Conservation (phyloP, 2,797 vertebrate species). For the Eleutherodactylus coqui region DNA sequence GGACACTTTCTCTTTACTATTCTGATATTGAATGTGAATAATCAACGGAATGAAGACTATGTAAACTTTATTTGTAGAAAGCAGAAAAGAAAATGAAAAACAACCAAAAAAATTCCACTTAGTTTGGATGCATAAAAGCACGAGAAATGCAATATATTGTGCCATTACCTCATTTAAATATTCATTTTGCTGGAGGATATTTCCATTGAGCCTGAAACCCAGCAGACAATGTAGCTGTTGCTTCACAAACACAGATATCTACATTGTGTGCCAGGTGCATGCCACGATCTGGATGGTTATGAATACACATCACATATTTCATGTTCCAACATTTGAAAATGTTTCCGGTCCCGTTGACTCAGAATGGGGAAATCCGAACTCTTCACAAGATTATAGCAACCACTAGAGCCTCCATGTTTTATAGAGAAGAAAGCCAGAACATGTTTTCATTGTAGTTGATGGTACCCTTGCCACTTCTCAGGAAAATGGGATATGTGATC, state of each 20-base stretch:
- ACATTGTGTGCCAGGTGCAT: constrained; percentile 99
- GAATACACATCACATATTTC: not conserved
- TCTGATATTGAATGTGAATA: not conserved
- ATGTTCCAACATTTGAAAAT: not conserved
- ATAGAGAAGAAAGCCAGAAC: not conserved
- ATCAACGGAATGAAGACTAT: not conserved
- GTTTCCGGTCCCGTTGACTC: not conserved
- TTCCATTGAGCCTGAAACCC: constrained; percentile 96
- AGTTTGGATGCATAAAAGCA: not conserved
- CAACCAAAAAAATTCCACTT: not conserved
- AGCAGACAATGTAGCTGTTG: constrained; percentile 99
- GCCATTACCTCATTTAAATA: not conserved
- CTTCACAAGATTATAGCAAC: not conserved
- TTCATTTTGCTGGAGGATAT: constrained; percentile 57
- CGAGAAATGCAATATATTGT: not conserved
- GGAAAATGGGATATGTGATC: constrained; percentile 49
- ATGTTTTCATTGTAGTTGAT: not conserved
- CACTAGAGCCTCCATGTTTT: not conserved
- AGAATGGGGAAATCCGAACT: not conserved
- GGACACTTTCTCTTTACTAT: not conserved
- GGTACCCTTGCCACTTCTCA: not conserved
- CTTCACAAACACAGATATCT: constrained; percentile 98
- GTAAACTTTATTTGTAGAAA: constrained; percentile 7
- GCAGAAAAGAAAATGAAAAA: not conserved
- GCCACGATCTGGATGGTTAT: constrained; percentile 82